phyloP scores from a whole-genome alignment of 2,113 vertebrate species.

The Beaufortia kweichowensis region DNA sequence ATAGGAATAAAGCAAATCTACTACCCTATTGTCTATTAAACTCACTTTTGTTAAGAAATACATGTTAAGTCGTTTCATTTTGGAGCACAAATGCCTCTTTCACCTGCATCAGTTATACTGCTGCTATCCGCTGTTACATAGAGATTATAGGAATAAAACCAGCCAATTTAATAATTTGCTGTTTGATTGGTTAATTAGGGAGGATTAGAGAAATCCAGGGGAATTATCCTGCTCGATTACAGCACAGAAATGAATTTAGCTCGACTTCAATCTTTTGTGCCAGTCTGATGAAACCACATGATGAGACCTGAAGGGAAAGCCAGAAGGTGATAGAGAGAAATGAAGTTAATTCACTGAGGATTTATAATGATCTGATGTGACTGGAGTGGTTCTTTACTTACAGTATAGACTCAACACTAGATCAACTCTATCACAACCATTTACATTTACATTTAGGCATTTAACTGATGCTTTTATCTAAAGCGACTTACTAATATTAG shows the following conservation, averaged over 20 bases:
- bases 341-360: conserved; percentile 61
- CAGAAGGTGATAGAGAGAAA: conserved; percentile 47
- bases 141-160: background rate
- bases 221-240: conserved; percentile 47
- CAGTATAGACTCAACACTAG: background rate
- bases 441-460: too few relatives aligned
- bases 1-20: too few relatives aligned
- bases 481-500: too few relatives aligned
- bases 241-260: background rate
- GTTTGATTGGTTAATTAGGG: conserved; percentile 68
- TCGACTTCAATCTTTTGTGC: background rate
- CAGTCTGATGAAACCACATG: background rate
- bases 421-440: background rate
- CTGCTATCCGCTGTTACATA: background rate
- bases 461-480: too few relatives aligned
- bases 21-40: too few relatives aligned
- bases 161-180: conserved; percentile 34
- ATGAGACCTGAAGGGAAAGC: background rate
- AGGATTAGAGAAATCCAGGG: conserved; percentile 61
- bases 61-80: too few relatives aligned
- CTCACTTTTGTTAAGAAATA: too few relatives aligned
- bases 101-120: background rate
- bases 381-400: conserved; percentile 19
- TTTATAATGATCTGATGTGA: conserved; percentile 46
- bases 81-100: too few relatives aligned